Evolutionary conservation across 2,113 vertebrate genomes (phyloP), one percentile per base, ranked within the genome.

Genomic region (Brienomyrus brachyistius): DNA sequence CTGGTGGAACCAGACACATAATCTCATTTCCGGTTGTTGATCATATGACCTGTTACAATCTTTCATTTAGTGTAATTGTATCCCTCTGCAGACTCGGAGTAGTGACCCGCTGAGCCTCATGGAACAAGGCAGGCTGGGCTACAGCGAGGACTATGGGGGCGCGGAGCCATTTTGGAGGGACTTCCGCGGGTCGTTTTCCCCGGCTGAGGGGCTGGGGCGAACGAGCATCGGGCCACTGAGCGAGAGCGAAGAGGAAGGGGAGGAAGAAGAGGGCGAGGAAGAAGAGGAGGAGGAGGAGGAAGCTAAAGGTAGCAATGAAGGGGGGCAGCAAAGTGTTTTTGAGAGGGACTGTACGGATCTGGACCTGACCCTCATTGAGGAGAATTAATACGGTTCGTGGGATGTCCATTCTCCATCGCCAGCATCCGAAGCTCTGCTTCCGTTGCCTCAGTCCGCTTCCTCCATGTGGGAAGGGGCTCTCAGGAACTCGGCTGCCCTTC

Each of bases 291-390:
- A 94, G 66, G 95, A 94, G 0, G 74, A 43, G 6, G 74, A 80
- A 80, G 92, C 86, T 0, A 93, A 91, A 91, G 90, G 92, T 1
- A 94, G 95, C 51, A 94, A 94, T 0, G 96, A 95, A 59, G 96
- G 95, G 19, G 96, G 95, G 52, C 96, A 96, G 94, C 95, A 96
- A 94, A 96, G 96, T 52, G 95, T 98, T 54, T 98, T 97, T 88
- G 97, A 98, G 95, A 95, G 96, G 94, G 97, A 97, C 91, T 97
- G 97, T 94, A 97, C 96, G 93, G 97, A 97, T 95, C 95, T 97
- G 89, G 97, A 97, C 94, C 94, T 97, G 94, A 97, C 97, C 92
- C 94, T 97, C 90, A 97, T 98, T 92, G 96, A 97, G 93, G 97
- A 98, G 94, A 97, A 97, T 95, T 97, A 95, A 96, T n/a, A 3